Evolutionary conservation across 2,888 invertebrate species (phyloP).

Genomic region (Vesta saturnalis): DNA sequence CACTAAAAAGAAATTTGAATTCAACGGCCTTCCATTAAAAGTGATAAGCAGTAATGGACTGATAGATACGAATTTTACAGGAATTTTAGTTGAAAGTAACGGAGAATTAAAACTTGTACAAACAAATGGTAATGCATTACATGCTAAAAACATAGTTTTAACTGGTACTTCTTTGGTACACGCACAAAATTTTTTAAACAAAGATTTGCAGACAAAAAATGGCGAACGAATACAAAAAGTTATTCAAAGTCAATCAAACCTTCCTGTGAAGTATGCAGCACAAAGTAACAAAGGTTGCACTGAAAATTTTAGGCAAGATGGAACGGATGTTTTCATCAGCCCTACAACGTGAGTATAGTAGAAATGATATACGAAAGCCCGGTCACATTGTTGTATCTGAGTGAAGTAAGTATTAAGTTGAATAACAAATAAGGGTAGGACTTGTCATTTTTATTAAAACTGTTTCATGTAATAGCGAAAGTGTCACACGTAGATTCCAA

Average conservation of each 20-base stretch:
- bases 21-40: conserved; percentile 66
- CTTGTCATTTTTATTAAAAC: too few relatives aligned
- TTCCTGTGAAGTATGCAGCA: conserved; percentile 54
- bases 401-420: too few relatives aligned
- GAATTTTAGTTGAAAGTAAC: conserved; percentile 70
- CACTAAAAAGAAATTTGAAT: conserved; percentile 67
- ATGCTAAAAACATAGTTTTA: conserved; percentile 59
- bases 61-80: conserved; percentile 67
- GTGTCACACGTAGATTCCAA: too few relatives aligned
- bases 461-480: too few relatives aligned
- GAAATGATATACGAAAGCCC: neutral
- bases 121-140: conserved; percentile 63
- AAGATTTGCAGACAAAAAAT: conserved; percentile 46
- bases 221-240: conserved; percentile 52
- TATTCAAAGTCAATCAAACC: conserved; percentile 51
- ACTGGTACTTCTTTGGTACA: conserved; percentile 43
- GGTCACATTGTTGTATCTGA: too few relatives aligned
- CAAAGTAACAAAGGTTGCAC: conserved; percentile 54
- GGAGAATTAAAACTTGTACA: conserved; percentile 72
- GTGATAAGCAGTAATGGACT: conserved; percentile 66
- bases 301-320: conserved; percentile 68
- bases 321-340: conserved; percentile 79
- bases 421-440: too few relatives aligned
- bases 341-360: conserved; percentile 67
- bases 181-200: conserved; percentile 31